Percentiles rank a stretch among this genome's conserved stretches.
Evolutionary conservation across 2,888 invertebrate genomes (phyloP).

Genomic region (Lycophotia porphyrea): DNA sequence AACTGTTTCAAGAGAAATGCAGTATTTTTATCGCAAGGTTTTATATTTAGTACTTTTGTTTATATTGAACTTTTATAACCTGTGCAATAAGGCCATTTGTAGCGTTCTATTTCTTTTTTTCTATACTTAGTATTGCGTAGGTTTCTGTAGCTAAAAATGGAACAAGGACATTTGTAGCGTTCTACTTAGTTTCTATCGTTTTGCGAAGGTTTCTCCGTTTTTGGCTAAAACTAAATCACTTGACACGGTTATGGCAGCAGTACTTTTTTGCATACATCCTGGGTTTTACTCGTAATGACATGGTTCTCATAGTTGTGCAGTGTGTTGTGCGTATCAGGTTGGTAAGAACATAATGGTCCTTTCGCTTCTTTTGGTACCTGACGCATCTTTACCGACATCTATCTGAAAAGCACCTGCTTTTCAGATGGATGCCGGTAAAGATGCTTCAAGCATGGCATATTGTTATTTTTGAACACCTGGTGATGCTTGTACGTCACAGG

Average conservation of each 20-base stretch:
- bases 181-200: not conserved
- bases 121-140: not conserved
- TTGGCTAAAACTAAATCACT: not conserved
- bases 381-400: not conserved
- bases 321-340: no score
- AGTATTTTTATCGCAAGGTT: constrained; percentile 25
- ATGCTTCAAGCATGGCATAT: no score
- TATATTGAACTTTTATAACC: not conserved
- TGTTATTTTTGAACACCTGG: not conserved
- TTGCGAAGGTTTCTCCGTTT: not conserved
- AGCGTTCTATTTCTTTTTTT: not conserved
- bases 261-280: not conserved
- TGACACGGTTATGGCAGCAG: not conserved
- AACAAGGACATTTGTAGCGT: not conserved
- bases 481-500: not conserved
- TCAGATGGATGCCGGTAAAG: no score
- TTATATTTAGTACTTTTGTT: constrained; percentile 19
- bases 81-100: not conserved
- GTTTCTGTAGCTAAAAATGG: not conserved
- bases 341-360: not conserved
- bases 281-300: not conserved
- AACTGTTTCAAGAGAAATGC: constrained; percentile 18
- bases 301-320: not conserved
- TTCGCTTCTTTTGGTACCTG: not conserved
- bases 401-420: constrained; percentile 1